Evolutionary conservation across 2,113 vertebrate species (phyloP), one percentile per base, ranked within the genome.

Genomic region (Sigmodon hispidus): DNA sequence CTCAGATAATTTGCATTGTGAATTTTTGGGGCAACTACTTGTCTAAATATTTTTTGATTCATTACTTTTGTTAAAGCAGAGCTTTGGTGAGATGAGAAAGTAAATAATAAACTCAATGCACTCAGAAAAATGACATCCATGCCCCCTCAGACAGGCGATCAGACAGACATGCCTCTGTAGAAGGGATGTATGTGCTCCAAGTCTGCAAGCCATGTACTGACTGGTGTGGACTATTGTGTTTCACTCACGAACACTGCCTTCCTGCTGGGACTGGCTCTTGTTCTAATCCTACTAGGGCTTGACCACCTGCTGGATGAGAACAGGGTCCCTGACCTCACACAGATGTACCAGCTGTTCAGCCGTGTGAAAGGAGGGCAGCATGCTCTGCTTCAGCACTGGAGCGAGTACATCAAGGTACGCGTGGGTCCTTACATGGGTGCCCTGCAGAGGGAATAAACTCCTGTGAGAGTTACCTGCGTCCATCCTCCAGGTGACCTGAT

Each of bases 281-380:
- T 94, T 85, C 85, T 13, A 43, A 36, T 83, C 0, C 8, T 89
- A 93, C 89, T 94, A 99, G 99, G 99, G 34, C 98, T 99, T n/a
- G 98, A 99, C 95, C 98, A 98, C 83, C 95, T 99, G 55, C 98
- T 99, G 0, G 98, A 99, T 89, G 99, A 99, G 97, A 99, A 99
- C 36, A 98, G 99, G 95, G 98, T 99, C 90, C 95, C 98, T 6
- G 99, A 99, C 94, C 98, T 99, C 93, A 98, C 98, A 2, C 98
- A 98, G 97, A 98, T 98, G 45, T 99, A 98, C 93, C 99, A 99
- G 93, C 96, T 99, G n/a, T 98, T 99, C 89, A 99, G 98, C 96
- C 97, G 98, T 5, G 98, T 99, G 69, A 98, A 98, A 96, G 98
- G 98, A 1, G 99, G 99, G 12, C 98, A 99, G 97, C 98, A 98